phyloP scores from a whole-genome alignment of 2,113 vertebrate species.

The Ctenomys sociabilis region DNA sequence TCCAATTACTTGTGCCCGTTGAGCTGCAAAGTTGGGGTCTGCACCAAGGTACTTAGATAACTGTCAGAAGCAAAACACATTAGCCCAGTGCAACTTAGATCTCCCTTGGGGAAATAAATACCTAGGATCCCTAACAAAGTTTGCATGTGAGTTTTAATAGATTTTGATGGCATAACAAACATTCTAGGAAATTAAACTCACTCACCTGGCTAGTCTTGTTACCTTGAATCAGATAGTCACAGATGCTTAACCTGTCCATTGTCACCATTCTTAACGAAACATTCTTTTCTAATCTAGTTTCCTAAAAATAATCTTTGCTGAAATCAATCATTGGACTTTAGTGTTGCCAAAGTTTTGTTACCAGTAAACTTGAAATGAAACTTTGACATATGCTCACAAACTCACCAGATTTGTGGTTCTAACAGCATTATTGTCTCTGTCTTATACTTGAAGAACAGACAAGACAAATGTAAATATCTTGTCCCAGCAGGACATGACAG shows the following conservation, averaged over 20 bases:
- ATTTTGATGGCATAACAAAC: neutral
- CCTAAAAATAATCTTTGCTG: neutral
- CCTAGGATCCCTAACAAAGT: neutral
- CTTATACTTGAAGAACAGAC: neutral
- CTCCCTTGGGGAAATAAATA: neutral
- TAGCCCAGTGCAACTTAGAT: neutral
- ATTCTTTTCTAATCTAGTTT: neutral
- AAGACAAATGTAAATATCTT: neutral
- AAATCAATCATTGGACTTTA: neutral
- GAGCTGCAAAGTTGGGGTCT: neutral
- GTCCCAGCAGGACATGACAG: neutral
- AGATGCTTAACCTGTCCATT: neutral
- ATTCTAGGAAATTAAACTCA: neutral
- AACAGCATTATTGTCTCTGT: neutral
- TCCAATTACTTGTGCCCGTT: neutral
- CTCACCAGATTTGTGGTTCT: neutral
- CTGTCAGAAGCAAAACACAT: neutral
- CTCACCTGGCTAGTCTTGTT: neutral
- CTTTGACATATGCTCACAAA: neutral
- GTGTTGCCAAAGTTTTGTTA: neutral
- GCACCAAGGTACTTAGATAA: neutral
- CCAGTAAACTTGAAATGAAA: neutral
- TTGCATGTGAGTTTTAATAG: neutral
- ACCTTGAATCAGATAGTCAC: neutral
- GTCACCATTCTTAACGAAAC: neutral